Percentiles rank a stretch among this genome's conserved stretches.
phyloP scores from a whole-genome alignment of 2,113 vertebrate species.

The Chitala chitala region DNA sequence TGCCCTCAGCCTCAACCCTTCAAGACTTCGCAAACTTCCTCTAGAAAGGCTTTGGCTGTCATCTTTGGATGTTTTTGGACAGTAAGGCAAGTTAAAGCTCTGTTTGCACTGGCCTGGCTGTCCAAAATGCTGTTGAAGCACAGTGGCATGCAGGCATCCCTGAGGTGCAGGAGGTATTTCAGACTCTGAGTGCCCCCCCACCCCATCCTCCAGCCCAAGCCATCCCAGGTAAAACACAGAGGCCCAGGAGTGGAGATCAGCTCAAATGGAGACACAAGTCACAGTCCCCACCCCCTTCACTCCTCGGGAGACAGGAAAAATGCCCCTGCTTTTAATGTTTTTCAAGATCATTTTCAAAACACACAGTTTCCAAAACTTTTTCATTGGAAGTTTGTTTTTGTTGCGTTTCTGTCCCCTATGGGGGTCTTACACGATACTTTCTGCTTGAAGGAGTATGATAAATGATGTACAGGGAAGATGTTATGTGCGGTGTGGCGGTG shows the following conservation, averaged over 20 bases:
- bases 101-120: constrained; percentile 10
- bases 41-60: not conserved
- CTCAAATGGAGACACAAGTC: not conserved
- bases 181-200: not conserved
- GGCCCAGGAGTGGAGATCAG: not conserved
- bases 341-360: constrained; percentile 35
- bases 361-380: constrained; percentile 35
- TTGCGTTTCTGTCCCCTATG: constrained; percentile 16
- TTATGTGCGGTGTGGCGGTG: constrained; percentile 20
- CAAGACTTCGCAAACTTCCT: not conserved
- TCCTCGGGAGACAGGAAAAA: not conserved
- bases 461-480: not conserved
- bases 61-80: not conserved
- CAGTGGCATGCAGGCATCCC: not conserved
- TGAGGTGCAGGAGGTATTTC: not conserved
- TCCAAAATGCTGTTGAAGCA: constrained; percentile 10
- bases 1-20: constrained; percentile 70
- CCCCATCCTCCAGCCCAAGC: not conserved
- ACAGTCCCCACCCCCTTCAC: not conserved
- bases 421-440: constrained; percentile 34
- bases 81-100: not conserved
- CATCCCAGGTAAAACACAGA: not conserved
- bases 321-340: constrained; percentile 29
- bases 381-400: not conserved
- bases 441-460: not conserved